Base-by-base conservation (phyloP, 2,888 invertebrate species). In the Augochlorella aurata region DNA sequence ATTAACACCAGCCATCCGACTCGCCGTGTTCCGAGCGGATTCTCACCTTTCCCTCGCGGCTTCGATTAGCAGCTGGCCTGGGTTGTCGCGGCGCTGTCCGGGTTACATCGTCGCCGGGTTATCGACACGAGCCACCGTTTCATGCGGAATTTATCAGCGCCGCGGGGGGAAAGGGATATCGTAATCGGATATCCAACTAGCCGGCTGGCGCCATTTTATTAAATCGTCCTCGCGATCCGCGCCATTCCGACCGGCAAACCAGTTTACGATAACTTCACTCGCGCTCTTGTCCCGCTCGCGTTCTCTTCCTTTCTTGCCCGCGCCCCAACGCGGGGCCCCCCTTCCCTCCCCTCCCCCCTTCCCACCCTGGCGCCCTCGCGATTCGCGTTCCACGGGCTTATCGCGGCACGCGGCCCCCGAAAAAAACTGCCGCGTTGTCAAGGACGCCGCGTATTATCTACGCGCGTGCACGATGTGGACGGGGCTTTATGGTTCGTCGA, bases 261-360 rank as follows among this genome's bases (percentile, higher is more conserved):
- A 90, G 92, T 92, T 92, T 89, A 80, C 90, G 88, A 90, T 91
- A 90, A 89, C 86, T 87, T 86, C 81, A 88, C 88, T 85, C 71
- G 74, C 85, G 74, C 70, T 70, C 80, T 21, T 77, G 29, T 71
- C 68, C 58, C 76, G 68, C 49, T 54, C 70, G 73, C 21, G 54
- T 21, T 45, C 50, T 70, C 76, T 24, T 14, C 44, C 61, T 65
- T 67, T 75, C 50, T 50, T 38, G n/a, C 61, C 29, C 73, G 16
- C 49, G 38, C 38, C 38, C 38, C 38, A 4, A 38, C 38, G 38
- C 38, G 5, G 5, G 38, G 38, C 38, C 38, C 7, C 5, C 38
- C 38, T 7, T 38, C 38, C 5, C 38, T 4, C 5, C 38, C 7
- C 50, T 18, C n/a, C 54, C 29, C 44, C 65, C 50, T 63, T 58